These are phyloP conservation scores for Eurystomus gularis DNA, from an alignment of 2,113 vertebrate species.

Conservation along the genomic window DNA sequence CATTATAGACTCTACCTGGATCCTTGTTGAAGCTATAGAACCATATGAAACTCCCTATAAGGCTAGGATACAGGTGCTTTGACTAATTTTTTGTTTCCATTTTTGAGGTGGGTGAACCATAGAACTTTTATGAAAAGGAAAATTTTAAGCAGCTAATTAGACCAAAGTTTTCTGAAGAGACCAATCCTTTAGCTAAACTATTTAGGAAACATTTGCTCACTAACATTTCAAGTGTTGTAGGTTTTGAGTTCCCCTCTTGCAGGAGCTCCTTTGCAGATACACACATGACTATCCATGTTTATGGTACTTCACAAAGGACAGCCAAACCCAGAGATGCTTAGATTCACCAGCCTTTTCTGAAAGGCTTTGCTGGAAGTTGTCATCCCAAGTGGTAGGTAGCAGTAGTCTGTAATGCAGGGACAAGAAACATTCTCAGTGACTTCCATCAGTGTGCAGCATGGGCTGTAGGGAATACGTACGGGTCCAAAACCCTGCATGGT, in stretches of 20 bases:
- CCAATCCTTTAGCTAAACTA: background rate
- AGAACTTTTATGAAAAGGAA: background rate
- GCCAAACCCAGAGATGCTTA: background rate
- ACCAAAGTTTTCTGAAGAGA: background rate
- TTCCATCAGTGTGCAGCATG: background rate
- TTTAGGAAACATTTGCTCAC: background rate
- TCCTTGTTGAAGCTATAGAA: background rate
- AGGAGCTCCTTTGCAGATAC: background rate
- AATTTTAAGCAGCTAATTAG: background rate
- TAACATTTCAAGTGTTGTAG: background rate
- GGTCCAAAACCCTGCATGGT: background rate
- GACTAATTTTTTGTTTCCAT: background rate
- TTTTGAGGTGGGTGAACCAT: background rate
- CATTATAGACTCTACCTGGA: background rate
- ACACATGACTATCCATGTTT: background rate
- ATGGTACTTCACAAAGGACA: background rate
- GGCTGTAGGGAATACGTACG: background rate
- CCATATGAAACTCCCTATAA: background rate
- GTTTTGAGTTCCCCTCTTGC: background rate
- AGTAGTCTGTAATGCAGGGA: background rate
- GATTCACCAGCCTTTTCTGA: background rate
- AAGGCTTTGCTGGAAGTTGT: background rate
- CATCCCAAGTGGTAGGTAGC: background rate
- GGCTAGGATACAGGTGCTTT: background rate
- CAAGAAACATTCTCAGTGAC: background rate